Evolutionary conservation across 2,797 vertebrate species (phyloP).

Genomic region (Siniperca scherzeri): DNA sequence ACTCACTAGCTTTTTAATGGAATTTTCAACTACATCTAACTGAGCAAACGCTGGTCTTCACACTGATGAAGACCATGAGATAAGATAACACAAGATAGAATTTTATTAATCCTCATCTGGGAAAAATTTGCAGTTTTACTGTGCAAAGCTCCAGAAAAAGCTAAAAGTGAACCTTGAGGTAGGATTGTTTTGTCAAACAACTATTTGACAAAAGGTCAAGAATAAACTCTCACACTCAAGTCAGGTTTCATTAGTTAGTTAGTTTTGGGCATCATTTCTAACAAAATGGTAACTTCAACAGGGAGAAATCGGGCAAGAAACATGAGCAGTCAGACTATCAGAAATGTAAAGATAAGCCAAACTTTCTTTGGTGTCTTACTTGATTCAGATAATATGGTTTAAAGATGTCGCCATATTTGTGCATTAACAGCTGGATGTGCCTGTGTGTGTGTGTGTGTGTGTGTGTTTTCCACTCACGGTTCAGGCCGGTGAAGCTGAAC

Average conservation of each 20-base stretch:
- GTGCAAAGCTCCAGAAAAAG: background rate
- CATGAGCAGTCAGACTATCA: no score
- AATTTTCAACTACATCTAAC: background rate
- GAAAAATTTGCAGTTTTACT: no score
- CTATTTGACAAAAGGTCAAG: background rate
- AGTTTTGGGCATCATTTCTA: background rate
- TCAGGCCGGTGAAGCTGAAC: constrained; percentile 98
- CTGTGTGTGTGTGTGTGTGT: background rate
- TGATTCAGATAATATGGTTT: background rate
- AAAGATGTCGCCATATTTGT: background rate
- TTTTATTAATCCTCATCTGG: background rate
- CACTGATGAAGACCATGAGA: background rate
- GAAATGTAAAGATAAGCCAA: no score
- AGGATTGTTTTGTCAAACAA: background rate
- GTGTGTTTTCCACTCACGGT: constrained; percentile 86
- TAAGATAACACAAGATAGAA: background rate
- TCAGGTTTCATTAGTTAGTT: background rate
- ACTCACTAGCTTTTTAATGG: background rate
- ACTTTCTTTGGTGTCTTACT: background rate
- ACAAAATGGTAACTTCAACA: background rate
- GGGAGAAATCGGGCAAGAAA: background rate
- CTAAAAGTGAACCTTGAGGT: background rate
- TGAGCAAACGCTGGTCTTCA: background rate
- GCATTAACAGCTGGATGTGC: background rate
- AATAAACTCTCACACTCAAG: background rate